phyloP scores from a whole-genome alignment of 2,113 vertebrate genomes.

The Raja brachyura region DNA sequence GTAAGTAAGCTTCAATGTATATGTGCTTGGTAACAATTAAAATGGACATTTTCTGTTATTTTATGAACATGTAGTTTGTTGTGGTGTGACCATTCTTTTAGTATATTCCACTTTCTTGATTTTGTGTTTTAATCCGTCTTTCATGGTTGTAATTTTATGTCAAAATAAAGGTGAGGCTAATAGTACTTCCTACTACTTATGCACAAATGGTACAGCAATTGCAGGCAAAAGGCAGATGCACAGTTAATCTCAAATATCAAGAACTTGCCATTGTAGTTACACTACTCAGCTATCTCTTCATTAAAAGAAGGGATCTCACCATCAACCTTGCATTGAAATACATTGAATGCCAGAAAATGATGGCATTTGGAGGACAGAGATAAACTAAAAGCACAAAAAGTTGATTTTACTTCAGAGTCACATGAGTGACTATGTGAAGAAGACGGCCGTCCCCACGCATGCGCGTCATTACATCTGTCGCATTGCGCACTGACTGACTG shows the following conservation, averaged over 20 bases:
- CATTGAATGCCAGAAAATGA: neutral
- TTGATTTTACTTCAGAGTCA: no score
- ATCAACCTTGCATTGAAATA: neutral
- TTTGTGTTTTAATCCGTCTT: neutral
- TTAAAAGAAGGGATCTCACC: no score
- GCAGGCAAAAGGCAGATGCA: neutral
- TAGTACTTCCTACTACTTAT: neutral
- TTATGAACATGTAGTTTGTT: neutral
- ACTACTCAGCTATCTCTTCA: no score
- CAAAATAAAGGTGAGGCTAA: neutral
- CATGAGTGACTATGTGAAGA: no score
- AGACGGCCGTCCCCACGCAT: no score
- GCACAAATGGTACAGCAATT: neutral
- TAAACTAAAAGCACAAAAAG: neutral
- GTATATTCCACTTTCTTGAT: neutral
- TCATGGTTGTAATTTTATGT: neutral
- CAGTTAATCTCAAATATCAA: neutral
- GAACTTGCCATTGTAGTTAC: neutral
- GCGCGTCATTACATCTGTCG: no score
- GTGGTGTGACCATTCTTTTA: neutral
- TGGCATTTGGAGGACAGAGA: no score
- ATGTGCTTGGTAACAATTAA: neutral
- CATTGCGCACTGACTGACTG: no score
- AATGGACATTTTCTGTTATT: neutral
- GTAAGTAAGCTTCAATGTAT: neutral